Base-by-base conservation (phyloP, 2,797 vertebrate genomes). In the Halcyon chelicuti region DNA sequence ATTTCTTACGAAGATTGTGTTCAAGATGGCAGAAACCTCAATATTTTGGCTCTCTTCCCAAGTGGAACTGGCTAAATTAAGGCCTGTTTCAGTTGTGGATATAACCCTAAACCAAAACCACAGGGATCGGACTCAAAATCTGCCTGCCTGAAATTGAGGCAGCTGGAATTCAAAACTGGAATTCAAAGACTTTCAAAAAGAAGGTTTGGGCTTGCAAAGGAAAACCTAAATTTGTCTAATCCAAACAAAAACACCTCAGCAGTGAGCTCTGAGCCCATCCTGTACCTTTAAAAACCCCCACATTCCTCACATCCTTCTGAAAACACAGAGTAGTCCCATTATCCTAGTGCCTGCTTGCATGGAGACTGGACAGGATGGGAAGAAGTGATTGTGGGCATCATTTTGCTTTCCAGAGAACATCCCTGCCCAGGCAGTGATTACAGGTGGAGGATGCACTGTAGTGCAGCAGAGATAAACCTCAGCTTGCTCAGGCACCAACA, bases 11-110 rank as follows among this genome's bases (percentile, higher is more conserved):
- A 92, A 81, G 35, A 49, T 71, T 95, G 61, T 86, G 57, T 51
- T 95, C 80, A 94, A 93, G 88, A 97, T 92, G 92, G 88, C 77
- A 95, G 83, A 95, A 96, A 96, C 88, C 95, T 95, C 95, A 97
- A 76, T 81, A 51, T 92, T 92, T 85, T 95, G 96, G 94, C 94
- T 3, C 5, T 87, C 77, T 94, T 96, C 93, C 95, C 90, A 77
- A 95, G 77, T 90, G 95, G 95, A 97, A 96, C 93, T 89, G 74
- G 73, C 88, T 96, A 95, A 95, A 97, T 96, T 93, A 96, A 95
- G 93, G 67, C 67, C 62, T 75, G 28, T 95, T 95, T 95, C 93
- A 85, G 74, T 82, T 96, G 90, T 96, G 95, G 86, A 92, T 96
- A 94, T 79, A 96, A 96, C 88, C 67, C 90, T 92, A 79, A 95